phyloP scores from a whole-genome alignment of 2,797 vertebrate genomes.

The Coracias cyanogaster region DNA sequence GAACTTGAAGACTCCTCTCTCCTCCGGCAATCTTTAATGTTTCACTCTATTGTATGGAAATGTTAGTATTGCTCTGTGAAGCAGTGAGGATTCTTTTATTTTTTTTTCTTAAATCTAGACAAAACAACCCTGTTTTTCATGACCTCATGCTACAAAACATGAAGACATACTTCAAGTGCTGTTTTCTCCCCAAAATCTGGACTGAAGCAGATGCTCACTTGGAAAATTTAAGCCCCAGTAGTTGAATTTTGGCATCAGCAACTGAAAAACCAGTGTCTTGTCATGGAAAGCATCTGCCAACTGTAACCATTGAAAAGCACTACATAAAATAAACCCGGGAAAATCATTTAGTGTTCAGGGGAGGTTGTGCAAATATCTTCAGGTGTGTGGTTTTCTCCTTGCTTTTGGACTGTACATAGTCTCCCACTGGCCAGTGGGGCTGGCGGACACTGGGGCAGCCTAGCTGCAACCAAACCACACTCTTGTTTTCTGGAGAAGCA shows the following conservation, averaged over 20 bases:
- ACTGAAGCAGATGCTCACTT: conserved; percentile 13
- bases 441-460: neutral
- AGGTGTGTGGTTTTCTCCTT: neutral
- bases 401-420: neutral
- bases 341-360: neutral
- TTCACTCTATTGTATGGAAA: conserved; percentile 7
- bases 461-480: rapidly evolving
- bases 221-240: conserved; percentile 11
- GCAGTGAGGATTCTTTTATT: neutral
- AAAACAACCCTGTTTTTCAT: conserved; percentile 54
- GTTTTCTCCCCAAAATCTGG: neutral
- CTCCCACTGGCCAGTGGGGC: neutral
- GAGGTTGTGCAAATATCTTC: neutral
- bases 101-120: neutral
- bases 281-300: conserved; percentile 1
- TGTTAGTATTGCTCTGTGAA: neutral
- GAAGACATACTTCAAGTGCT: neutral
- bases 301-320: neutral
- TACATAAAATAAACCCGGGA: neutral
- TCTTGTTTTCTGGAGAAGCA: neutral
- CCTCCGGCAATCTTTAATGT: neutral
- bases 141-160: conserved; percentile 1
- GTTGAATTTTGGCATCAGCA: conserved; percentile 36
- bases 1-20: neutral
- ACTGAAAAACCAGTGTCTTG: conserved; percentile 6